Evolutionary conservation across 2,888 invertebrate species (phyloP).

Genomic region (Falcaria lacertinaria): DNA sequence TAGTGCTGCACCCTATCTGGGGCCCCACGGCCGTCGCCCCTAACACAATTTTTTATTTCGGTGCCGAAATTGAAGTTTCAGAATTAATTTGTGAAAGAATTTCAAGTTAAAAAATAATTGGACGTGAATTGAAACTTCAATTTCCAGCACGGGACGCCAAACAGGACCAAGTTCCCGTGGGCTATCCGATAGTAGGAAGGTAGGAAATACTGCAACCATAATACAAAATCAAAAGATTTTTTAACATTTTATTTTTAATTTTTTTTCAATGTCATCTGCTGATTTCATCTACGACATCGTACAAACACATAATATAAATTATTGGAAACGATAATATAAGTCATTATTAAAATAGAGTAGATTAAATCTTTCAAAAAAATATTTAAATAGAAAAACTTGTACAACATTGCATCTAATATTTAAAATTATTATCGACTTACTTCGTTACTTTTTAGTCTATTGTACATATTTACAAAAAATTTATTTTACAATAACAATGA

Average conservation of each 20-base stretch:
- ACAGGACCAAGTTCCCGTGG: slow-evolving; percentile 50
- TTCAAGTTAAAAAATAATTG: no score
- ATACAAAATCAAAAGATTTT: slow-evolving; percentile 68
- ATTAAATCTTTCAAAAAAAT: slow-evolving; percentile 77
- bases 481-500: slow-evolving; percentile 78
- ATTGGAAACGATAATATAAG: slow-evolving; percentile 78
- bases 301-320: slow-evolving; percentile 78
- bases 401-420: slow-evolving; percentile 78
- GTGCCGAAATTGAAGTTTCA: slow-evolving; percentile 49
- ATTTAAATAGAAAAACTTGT: slow-evolving; percentile 76
- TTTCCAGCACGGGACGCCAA: slow-evolving; percentile 48
- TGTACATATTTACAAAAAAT: slow-evolving; percentile 77
- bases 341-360: slow-evolving; percentile 76
- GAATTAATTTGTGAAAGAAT: slow-evolving; percentile 2
- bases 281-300: slow-evolving; percentile 71
- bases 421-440: slow-evolving; percentile 66
- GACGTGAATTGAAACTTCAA: slow-evolving; percentile 38
- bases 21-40: slow-evolving; percentile 70
- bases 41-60: slow-evolving; percentile 46
- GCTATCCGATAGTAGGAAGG: slow-evolving; percentile 58
- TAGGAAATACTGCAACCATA: slow-evolving; percentile 44
- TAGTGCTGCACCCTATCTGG: slow-evolving; percentile 56
- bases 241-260: slow-evolving; percentile 75
- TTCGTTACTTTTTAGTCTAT: slow-evolving; percentile 53
- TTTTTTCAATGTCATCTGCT: slow-evolving; percentile 73